Conservation (phyloP, 2,113 vertebrate species). For the Camelus bactrianus region DNA sequence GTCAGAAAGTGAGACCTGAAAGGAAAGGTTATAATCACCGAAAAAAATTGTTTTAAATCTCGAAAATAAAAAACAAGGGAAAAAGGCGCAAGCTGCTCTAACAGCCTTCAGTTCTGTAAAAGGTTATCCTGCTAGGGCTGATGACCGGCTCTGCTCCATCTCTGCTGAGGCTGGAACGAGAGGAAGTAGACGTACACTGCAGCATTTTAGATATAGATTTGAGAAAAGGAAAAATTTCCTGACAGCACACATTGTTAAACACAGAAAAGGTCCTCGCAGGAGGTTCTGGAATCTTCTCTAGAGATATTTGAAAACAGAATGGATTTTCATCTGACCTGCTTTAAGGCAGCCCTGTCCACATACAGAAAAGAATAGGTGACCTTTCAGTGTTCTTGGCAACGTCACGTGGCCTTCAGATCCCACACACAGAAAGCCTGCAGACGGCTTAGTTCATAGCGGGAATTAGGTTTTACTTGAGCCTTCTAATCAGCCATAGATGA, state of each 20-base stretch:
- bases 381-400: neutral
- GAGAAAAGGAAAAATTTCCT: neutral
- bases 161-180: neutral
- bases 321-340: neutral
- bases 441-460: neutral
- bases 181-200: neutral
- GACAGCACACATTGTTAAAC: neutral
- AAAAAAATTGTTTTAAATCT: neutral
- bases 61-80: neutral
- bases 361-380: neutral
- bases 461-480: neutral
- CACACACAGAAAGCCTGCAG: neutral
- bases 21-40: neutral
- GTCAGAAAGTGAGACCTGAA: neutral
- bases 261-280: neutral
- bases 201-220: constrained; percentile 5
- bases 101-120: neutral
- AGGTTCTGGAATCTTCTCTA: neutral
- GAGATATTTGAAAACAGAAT: neutral
- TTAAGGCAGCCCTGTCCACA: neutral
- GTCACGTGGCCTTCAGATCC: neutral
- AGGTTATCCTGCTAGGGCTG: neutral
- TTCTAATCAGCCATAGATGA: neutral
- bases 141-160: neutral
- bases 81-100: neutral